phyloP scores from a whole-genome alignment of 64 coral and sea anemone genomes.

The Platygyra sinensis region DNA sequence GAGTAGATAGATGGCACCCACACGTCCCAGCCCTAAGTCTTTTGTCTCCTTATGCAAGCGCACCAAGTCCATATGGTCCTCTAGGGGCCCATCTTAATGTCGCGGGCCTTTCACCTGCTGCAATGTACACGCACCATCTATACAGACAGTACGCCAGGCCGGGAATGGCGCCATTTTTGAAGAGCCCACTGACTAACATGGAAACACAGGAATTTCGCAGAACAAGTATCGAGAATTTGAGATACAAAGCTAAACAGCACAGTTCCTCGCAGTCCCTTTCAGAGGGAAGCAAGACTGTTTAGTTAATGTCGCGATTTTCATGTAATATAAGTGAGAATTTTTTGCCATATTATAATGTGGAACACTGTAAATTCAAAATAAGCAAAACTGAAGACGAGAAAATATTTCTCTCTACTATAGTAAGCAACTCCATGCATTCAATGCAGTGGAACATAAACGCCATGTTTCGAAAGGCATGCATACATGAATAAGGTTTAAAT shows the following conservation, averaged over 20 bases:
- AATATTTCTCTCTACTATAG: too few species aligned
- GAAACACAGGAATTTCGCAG: constrained; percentile 56
- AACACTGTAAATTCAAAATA: too few species aligned
- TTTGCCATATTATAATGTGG: too few species aligned
- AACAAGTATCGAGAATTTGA: constrained; percentile 85
- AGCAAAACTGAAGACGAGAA: too few species aligned
- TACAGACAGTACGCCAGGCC: constrained; percentile 76
- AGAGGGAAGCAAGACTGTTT: constrained; percentile 9
- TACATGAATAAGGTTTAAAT: too few species aligned
- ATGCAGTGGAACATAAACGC: too few species aligned
- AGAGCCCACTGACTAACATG: constrained; percentile 8
- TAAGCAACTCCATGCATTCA: too few species aligned
- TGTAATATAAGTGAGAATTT: too few species aligned
- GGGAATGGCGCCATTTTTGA: constrained; percentile 70
- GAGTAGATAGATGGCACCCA: constrained; percentile 77
- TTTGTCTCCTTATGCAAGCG: constrained; percentile 86
- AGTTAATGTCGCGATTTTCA: background rate
- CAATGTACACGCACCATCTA: constrained; percentile 74
- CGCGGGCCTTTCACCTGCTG: constrained; percentile 3
- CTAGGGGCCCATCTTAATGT: constrained; percentile 50
- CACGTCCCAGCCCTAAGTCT: constrained; percentile 90
- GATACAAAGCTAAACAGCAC: constrained; percentile 87
- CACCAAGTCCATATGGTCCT: constrained; percentile 70
- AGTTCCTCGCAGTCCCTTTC: constrained; percentile 33
- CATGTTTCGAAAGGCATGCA: too few species aligned